Evolutionary conservation across 2,113 vertebrate genomes (phyloP).

Genomic region (Felis chaus): DNA sequence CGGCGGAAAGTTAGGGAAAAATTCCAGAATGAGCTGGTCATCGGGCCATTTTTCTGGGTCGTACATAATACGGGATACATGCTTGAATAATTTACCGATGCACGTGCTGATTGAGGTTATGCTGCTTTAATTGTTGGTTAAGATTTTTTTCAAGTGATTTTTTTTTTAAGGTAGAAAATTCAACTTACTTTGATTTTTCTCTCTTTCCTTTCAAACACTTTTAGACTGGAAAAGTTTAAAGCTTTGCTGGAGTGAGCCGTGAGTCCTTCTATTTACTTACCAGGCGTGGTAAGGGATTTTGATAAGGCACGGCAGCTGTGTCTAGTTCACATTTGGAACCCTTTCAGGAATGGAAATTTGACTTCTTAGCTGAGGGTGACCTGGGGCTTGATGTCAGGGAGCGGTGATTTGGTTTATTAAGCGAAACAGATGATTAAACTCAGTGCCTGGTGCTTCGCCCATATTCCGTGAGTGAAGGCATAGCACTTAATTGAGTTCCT

Average conservation of each 20-base stretch:
- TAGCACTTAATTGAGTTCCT: not conserved
- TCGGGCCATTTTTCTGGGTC: not conserved
- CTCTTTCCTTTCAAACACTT: constrained; percentile 14
- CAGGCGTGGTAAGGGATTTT: not conserved
- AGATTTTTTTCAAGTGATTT: constrained; percentile 4
- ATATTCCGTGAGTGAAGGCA: not conserved
- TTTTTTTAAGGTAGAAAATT: not conserved
- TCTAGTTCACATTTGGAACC: not conserved
- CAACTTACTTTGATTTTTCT: constrained; percentile 11
- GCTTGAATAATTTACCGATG: not conserved
- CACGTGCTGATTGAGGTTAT: not conserved
- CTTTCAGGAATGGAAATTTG: not conserved
- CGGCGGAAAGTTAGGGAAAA: not conserved
- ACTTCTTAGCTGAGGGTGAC: not conserved
- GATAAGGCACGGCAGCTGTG: fast-evolving
- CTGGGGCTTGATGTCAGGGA: not conserved
- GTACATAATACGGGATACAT: fast-evolving
- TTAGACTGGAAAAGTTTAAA: not conserved
- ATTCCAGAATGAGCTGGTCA: not conserved
- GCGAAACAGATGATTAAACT: not conserved
- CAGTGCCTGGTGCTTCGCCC: not conserved
- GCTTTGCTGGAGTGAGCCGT: not conserved
- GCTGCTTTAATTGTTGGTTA: not conserved
- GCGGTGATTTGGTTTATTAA: not conserved
- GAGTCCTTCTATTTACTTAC: not conserved